phyloP scores from a whole-genome alignment of 2,113 vertebrate genomes.

The Alectura lathami region DNA sequence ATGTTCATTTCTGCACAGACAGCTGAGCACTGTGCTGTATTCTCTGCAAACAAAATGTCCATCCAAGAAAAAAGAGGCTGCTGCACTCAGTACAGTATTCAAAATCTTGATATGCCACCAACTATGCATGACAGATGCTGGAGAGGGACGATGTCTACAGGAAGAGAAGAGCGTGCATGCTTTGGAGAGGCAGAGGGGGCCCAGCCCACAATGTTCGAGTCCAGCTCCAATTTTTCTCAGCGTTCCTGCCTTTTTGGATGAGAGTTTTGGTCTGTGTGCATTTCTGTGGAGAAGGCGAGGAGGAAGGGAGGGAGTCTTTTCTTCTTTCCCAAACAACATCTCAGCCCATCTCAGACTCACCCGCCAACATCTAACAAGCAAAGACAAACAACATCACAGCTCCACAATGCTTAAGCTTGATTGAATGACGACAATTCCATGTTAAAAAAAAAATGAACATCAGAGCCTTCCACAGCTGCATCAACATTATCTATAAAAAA shows the following conservation, averaged over 20 bases:
- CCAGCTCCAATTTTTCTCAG: conserved; percentile 42
- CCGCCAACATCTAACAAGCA: conserved; percentile 49
- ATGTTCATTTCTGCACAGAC: conserved; percentile 15
- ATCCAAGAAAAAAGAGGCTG: conserved; percentile 62
- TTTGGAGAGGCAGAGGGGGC: conserved; percentile 4
- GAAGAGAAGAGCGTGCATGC: not conserved
- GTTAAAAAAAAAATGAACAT: conserved; percentile 46
- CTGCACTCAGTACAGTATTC: conserved; percentile 32
- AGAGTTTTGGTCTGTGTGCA: not conserved
- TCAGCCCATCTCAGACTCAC: not conserved
- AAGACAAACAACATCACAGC: conserved; percentile 60
- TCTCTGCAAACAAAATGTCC: conserved; percentile 67
- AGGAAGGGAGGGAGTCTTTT: conserved; percentile 17
- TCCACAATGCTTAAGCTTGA: conserved; percentile 17
- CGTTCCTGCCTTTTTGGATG: conserved; percentile 4
- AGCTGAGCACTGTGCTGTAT: conserved; percentile 26
- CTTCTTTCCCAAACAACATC: conserved; percentile 35
- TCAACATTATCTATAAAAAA: conserved; percentile 68
- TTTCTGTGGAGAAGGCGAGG: not conserved
- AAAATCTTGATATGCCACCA: conserved; percentile 58
- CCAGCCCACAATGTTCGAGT: not conserved
- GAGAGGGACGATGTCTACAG: conserved; percentile 17
- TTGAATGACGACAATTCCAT: conserved; percentile 42
- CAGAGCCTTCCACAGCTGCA: conserved; percentile 73
- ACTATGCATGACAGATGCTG: conserved; percentile 57